phyloP scores from a whole-genome alignment of 1,140 invertebrate species.

The Drosophila punjabiensis region DNA sequence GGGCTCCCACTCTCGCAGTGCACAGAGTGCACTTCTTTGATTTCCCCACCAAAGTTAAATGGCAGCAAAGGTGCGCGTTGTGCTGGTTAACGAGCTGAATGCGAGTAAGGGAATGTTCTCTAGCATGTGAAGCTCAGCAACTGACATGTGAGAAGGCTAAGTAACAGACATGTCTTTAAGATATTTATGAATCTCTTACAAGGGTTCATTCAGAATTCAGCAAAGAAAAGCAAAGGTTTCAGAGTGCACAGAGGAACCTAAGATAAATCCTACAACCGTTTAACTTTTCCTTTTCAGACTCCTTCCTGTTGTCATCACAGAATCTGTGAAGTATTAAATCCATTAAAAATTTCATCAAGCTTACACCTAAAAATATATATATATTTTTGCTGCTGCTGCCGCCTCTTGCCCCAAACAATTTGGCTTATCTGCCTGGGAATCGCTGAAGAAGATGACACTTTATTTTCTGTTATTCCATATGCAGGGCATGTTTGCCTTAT shows the following conservation, averaged over 20 bases:
- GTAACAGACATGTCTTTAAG: conserved; percentile 3
- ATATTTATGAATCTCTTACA: conserved; percentile 2
- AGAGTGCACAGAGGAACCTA: not conserved
- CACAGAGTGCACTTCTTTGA: conserved; percentile 55
- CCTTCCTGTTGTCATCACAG: not conserved
- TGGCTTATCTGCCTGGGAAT: conserved; percentile 27
- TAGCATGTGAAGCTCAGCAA: conserved; percentile 13
- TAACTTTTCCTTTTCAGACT: not conserved
- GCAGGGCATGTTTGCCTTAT: conserved; percentile 45
- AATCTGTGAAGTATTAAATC: conserved; percentile 16
- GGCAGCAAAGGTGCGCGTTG: conserved; percentile 6
- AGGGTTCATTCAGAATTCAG: not conserved
- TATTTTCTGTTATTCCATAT: conserved; percentile 52
- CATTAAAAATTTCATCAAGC: conserved; percentile 29
- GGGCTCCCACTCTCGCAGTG: conserved; percentile 24
- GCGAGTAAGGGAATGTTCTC: conserved; percentile 5
- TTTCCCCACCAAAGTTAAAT: conserved; percentile 15
- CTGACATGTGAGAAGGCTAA: not conserved
- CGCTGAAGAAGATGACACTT: conserved; percentile 46
- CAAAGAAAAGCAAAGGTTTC: not conserved
- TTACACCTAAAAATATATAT: conserved; percentile 7
- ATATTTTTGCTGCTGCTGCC: not conserved
- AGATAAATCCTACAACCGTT: not conserved
- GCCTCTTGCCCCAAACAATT: conserved; percentile 23
- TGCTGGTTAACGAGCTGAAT: conserved; percentile 45